These are phyloP conservation scores for Gisinianus flammeolus DNA, from an alignment of 2,888 invertebrate genomes.

Conservation along the genomic window DNA sequence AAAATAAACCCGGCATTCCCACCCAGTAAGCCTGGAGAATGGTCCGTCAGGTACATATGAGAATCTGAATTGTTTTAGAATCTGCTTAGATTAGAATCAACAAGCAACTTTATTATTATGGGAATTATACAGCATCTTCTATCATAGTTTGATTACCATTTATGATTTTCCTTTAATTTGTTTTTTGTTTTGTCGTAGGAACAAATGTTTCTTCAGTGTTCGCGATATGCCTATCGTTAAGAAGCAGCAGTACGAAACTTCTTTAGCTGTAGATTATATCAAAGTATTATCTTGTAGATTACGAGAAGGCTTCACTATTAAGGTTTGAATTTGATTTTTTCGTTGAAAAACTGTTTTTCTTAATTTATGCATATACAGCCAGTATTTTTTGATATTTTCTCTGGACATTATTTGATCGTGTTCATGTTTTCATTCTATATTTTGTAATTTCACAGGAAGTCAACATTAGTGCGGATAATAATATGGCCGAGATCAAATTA, in stretches of 20 bases:
- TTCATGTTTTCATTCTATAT: not conserved
- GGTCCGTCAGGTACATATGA: slow-evolving; percentile 60
- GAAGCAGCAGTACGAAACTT: slow-evolving; percentile 71
- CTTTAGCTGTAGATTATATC: slow-evolving; percentile 66
- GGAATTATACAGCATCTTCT: too few relatives aligned
- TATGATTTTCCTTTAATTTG: not conserved
- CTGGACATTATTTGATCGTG: not conserved
- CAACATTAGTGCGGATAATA: slow-evolving; percentile 65
- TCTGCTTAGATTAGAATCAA: not conserved
- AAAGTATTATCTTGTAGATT: slow-evolving; percentile 75
- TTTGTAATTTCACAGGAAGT: slow-evolving; percentile 62
- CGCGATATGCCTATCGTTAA: slow-evolving; percentile 68
- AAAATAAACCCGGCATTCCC: slow-evolving; percentile 58
- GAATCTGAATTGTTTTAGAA: not conserved
- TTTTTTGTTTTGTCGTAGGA: slow-evolving; percentile 61
- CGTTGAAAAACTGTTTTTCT: not conserved
- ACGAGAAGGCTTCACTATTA: slow-evolving; percentile 76
- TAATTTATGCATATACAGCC: not conserved
- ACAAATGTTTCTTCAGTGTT: slow-evolving; percentile 67
- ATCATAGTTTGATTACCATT: not conserved
- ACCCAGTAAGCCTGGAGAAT: slow-evolving; percentile 59
- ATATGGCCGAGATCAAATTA: slow-evolving; percentile 69
- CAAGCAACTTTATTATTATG: not conserved
- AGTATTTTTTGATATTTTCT: not conserved
- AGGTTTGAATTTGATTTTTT: slow-evolving; percentile 61